Evolutionary conservation across 2,113 vertebrate species (phyloP).

Genomic region (Catagonus wagneri): DNA sequence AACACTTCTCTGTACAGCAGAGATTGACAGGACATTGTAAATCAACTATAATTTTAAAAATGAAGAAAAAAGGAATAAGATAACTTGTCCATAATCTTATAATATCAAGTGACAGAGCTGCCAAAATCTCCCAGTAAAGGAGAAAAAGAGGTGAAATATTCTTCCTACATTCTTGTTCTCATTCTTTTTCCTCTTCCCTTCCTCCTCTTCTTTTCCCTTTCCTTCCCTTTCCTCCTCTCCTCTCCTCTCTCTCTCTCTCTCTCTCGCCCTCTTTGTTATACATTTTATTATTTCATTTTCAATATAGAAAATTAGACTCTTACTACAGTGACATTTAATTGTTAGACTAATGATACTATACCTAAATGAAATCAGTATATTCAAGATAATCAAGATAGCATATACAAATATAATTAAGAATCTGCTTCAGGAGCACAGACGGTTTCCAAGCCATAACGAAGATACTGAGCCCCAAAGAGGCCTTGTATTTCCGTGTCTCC

Average conservation of each 20-base stretch:
- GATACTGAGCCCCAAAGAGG: neutral
- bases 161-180: neutral
- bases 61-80: neutral
- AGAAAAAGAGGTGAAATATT: neutral
- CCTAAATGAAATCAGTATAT: constrained; percentile 50
- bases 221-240: neutral
- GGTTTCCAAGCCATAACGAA: neutral
- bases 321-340: constrained; percentile 42
- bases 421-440: neutral
- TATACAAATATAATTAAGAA: constrained; percentile 26
- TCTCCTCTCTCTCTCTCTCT: neutral
- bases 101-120: neutral
- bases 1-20: too few relatives aligned
- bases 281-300: constrained; percentile 49
- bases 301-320: constrained; percentile 49
- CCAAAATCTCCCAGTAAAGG: neutral
- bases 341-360: constrained; percentile 36
- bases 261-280: neutral
- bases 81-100: neutral
- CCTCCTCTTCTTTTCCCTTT: neutral
- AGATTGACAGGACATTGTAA: too few relatives aligned
- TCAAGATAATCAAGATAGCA: constrained; percentile 20
- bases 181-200: neutral
- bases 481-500: neutral
- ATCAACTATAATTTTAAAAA: too few relatives aligned